A percentile compares a stretch with the other conserved stretches of the same genome.
These are phyloP conservation scores for Hirundichthys speculiger DNA, from an alignment of 2,113 vertebrate species.

Conservation along the genomic window DNA sequence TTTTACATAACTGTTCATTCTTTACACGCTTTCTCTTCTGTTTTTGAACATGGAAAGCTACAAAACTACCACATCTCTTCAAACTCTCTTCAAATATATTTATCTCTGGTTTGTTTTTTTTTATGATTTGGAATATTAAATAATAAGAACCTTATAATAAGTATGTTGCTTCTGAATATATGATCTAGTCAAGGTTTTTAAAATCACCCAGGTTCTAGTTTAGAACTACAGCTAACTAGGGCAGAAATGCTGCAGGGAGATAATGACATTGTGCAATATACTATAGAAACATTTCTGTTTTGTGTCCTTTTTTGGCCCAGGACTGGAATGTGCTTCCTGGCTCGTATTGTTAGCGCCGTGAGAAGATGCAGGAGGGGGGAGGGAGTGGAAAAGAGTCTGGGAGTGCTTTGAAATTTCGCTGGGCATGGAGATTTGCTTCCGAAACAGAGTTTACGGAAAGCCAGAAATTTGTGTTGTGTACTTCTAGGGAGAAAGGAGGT, in stretches of 20 bases:
- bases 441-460: conserved; percentile 42
- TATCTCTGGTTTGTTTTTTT: no score
- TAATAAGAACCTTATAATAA: no score
- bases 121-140: no score
- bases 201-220: neutral
- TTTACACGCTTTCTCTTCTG: no score
- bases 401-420: conserved; percentile 57
- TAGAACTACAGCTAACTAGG: conserved; percentile 19
- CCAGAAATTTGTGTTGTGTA: conserved; percentile 42
- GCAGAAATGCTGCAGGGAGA: conserved; percentile 23
- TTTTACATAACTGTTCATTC: neutral
- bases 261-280: conserved; percentile 23
- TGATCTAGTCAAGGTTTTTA: no score
- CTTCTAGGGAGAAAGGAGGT: conserved; percentile 23
- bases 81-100: no score
- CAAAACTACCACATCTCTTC: no score
- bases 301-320: conserved; percentile 40
- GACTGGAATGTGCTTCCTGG: conserved; percentile 33
- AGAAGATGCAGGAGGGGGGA: conserved; percentile 29
- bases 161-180: no score
- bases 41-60: no score
- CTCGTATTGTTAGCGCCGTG: conserved; percentile 8
- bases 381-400: conserved; percentile 7
- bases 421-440: conserved; percentile 43
- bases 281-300: conserved; percentile 31